phyloP scores from a whole-genome alignment of 1,140 invertebrate species.

The Aethina tumida region DNA sequence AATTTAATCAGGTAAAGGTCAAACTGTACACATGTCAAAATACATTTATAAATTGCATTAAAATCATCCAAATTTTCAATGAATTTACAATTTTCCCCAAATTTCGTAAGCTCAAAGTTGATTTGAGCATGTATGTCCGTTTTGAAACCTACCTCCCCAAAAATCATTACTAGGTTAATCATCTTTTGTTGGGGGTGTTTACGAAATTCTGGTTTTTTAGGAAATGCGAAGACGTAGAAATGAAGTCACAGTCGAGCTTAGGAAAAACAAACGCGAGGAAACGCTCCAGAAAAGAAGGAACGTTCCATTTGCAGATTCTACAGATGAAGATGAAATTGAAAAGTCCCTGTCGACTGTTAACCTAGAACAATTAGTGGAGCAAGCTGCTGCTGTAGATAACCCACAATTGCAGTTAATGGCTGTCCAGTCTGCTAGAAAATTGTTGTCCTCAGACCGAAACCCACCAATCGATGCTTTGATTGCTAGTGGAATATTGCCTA shows the following conservation, averaged over 20 bases:
- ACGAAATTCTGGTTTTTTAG: conserved; percentile 38
- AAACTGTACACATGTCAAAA: too few relatives aligned
- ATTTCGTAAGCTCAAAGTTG: neutral
- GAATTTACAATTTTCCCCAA: conserved; percentile 1
- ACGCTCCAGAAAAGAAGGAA: conserved; percentile 91
- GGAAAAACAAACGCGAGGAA: conserved; percentile 96
- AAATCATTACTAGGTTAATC: conserved; percentile 2
- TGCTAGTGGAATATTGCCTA: conserved; percentile 83
- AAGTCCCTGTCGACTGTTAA: conserved; percentile 54
- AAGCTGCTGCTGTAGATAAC: conserved; percentile 59
- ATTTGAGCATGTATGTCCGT: neutral
- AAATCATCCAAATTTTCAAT: neutral
- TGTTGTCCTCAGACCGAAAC: conserved; percentile 94
- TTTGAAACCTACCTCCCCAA: neutral
- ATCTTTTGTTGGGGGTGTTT: conserved; percentile 2
- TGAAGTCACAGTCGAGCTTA: conserved; percentile 89
- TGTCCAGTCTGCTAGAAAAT: conserved; percentile 82
- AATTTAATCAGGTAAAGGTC: too few relatives aligned
- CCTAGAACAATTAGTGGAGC: conserved; percentile 59
- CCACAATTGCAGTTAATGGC: conserved; percentile 65
- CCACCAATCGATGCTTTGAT: conserved; percentile 98
- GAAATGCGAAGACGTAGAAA: conserved; percentile 93
- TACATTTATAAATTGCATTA: neutral
- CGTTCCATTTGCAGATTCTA: conserved; percentile 73
- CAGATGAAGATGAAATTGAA: conserved; percentile 71